Evolutionary conservation across 2,797 vertebrate species (phyloP), one percentile per base, ranked within the genome.

Genomic region (Pseudopleuronectes americanus): DNA sequence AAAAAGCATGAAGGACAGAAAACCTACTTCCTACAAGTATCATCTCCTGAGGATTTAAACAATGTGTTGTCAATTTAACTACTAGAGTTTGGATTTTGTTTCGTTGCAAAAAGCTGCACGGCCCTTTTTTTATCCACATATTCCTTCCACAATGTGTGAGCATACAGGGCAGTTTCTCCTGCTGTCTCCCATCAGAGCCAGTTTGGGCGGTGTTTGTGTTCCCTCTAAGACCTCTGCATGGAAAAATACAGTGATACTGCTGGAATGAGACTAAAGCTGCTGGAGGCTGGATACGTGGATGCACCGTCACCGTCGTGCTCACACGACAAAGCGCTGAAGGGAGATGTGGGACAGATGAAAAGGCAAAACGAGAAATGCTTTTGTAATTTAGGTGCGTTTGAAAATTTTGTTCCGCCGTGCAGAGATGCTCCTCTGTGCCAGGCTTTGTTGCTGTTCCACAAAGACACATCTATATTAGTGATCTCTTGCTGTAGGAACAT

Each of bases 201-300:
- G 22, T 33, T 52, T 22, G 56, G 19, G n/a, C 8, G n/a, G 33
- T 33, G 51, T 63, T 36, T 63, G 24, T 19, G 53, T 36, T 43
- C 51, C 23, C 17, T 24, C n/a, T 56, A 23, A 70, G 48, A 33
- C 61, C 48, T 23, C 33, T 62, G 45, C 41, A 58, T 36, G 41
- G 7, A 31, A 62, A 74, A 58, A 24, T 24, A 33, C 54, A 72
- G 48, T 4, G 36, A 24, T 43, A 16, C n/a, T 24, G 36, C 5
- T 16, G 21, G 48, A 59, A 64, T 84, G 58, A 79, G 57, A 72
- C 64, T 12, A 13, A 38, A 49, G 16, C 23, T 55, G 55, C 55
- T 17, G 19, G 19, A 68, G 24, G 51, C 21, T 64, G 60, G 31
- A 17, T 56, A 23, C 23, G 55, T 23, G 48, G 43, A 28, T 41